These are phyloP conservation scores for Phenganax subtilis DNA, from an alignment of 92 coral and sea anemone species.

Conservation along the genomic window DNA sequence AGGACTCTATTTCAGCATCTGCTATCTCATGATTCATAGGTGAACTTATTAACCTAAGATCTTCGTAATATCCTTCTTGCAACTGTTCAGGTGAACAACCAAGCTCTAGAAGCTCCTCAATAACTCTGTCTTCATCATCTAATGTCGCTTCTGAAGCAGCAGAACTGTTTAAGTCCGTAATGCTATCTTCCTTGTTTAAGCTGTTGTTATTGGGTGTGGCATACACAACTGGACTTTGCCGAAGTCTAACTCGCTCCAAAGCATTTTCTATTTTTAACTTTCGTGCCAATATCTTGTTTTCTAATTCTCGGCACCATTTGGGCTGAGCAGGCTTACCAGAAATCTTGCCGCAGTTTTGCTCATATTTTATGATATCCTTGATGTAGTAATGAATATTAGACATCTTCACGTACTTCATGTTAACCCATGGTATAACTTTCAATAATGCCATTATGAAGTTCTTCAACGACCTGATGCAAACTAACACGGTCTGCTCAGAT, in stretches of 20 bases:
- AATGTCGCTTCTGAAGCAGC: not conserved
- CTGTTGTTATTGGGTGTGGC: not conserved
- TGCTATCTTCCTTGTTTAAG: not conserved
- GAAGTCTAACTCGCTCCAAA: not conserved
- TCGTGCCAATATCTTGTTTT: not conserved
- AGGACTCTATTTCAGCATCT: slow-evolving; percentile 28
- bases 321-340: not conserved
- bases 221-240: not conserved
- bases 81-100: slow-evolving; percentile 28
- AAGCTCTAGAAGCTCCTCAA: slow-evolving; percentile 26
- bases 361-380: slow-evolving; percentile 7
- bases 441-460: slow-evolving; percentile 11
- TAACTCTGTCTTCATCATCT: slow-evolving; percentile 24
- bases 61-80: slow-evolving; percentile 28
- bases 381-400: slow-evolving; percentile 21
- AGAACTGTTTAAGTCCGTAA: not conserved
- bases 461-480: slow-evolving; percentile 12
- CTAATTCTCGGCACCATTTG: slow-evolving; percentile 7
- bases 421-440: slow-evolving; percentile 28
- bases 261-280: slow-evolving; percentile 23
- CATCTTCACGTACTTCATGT: slow-evolving; percentile 21
- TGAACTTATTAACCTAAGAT: not conserved
- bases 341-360: slow-evolving; percentile 12
- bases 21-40: slow-evolving; percentile 1
- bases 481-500: not conserved